A percentile compares a stretch with the other conserved stretches of the same genome.
phyloP scores from a whole-genome alignment of 2,888 invertebrate genomes.

The Dichetophora obliterata region DNA sequence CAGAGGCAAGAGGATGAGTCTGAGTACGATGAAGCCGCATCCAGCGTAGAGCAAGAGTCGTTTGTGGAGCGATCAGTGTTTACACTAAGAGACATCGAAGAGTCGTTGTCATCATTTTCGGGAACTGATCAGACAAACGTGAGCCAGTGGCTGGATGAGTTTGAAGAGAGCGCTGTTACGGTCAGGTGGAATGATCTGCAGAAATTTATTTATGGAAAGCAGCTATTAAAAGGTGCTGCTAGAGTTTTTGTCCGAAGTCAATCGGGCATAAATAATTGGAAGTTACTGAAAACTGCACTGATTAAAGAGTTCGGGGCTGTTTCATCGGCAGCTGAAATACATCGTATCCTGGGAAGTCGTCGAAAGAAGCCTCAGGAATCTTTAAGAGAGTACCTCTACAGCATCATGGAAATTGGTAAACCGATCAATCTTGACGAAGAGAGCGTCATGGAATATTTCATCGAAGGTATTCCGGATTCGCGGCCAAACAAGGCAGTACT shows the following conservation, averaged over 20 bases:
- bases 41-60: not conserved
- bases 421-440: slow-evolving; percentile 38
- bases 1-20: not conserved
- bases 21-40: not conserved
- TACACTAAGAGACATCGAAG: too few species aligned
- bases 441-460: slow-evolving; percentile 45
- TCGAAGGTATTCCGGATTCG: slow-evolving; percentile 43
- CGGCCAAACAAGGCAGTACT: slow-evolving; percentile 38
- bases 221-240: slow-evolving; percentile 42
- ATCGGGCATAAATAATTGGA: slow-evolving; percentile 39
- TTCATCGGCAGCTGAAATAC: slow-evolving; percentile 34
- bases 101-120: too few species aligned
- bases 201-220: slow-evolving; percentile 43
- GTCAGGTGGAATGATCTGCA: slow-evolving; percentile 38
- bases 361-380: slow-evolving; percentile 38
- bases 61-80: not conserved
- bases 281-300: slow-evolving; percentile 32
- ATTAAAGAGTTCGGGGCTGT: slow-evolving; percentile 34
- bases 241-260: slow-evolving; percentile 42
- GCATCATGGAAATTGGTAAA: slow-evolving; percentile 42
- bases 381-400: slow-evolving; percentile 40
- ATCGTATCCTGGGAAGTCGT: slow-evolving; percentile 24
- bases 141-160: too few species aligned
- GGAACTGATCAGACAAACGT: too few species aligned
- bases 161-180: slow-evolving; percentile 14